Evolutionary conservation across 2,888 invertebrate species (phyloP).

Genomic region (Dasypolia templi): DNA sequence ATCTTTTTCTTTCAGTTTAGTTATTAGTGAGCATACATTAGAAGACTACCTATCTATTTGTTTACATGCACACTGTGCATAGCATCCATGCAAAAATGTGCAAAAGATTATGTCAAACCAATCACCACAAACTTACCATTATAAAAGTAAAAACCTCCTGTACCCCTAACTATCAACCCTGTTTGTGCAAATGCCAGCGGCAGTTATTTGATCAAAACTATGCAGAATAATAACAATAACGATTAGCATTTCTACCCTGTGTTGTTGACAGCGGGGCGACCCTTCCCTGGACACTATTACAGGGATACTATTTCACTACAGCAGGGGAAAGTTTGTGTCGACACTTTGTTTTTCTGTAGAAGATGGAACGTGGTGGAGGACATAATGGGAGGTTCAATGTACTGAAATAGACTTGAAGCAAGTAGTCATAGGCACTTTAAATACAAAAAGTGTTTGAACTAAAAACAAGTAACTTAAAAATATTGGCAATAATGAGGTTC

Average conservation of each 20-base stretch:
- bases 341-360: conserved; percentile 29
- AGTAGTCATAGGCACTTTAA: neutral
- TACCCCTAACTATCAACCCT: conserved; percentile 5
- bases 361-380: neutral
- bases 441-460: neutral
- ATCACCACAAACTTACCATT: neutral
- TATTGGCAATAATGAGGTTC: too few species aligned
- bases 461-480: neutral
- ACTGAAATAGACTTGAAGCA: conserved; percentile 11
- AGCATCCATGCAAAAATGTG: neutral
- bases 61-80: too few species aligned
- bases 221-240: conserved; percentile 37
- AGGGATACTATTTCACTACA: neutral
- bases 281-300: conserved; percentile 27
- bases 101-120: neutral
- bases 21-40: too few species aligned
- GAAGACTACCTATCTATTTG: too few species aligned
- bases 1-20: too few species aligned
- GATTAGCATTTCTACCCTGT: conserved; percentile 46
- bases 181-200: conserved; percentile 15
- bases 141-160: neutral
- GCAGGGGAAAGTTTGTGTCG: conserved; percentile 33
- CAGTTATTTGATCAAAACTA: conserved; percentile 51
- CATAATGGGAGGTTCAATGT: conserved; percentile 11
- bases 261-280: conserved; percentile 39